A percentile compares a stretch with the other conserved stretches of the same genome.
Conservation (phyloP, 2,113 vertebrate genomes). For the Barnardius zonarius region DNA sequence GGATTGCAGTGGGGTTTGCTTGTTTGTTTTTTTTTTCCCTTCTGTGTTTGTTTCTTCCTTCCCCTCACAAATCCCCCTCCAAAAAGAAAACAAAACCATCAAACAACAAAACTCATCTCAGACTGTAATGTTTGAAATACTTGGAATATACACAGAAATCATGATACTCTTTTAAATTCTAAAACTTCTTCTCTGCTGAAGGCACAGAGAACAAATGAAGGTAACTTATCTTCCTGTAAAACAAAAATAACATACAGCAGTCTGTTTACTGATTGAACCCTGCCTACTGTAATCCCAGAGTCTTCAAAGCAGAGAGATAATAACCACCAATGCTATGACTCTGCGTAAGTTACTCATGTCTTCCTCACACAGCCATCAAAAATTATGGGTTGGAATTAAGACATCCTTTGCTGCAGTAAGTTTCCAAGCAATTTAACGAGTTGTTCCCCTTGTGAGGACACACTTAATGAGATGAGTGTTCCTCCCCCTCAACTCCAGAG, state of each 20-base stretch:
- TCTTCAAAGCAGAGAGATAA: background rate
- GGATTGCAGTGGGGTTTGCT: background rate
- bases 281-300: background rate
- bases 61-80: background rate
- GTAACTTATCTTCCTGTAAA: background rate
- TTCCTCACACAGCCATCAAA: background rate
- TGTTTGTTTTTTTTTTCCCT: background rate
- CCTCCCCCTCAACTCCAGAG: background rate
- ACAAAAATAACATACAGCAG: background rate
- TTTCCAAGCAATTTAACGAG: background rate
- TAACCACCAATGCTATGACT: background rate
- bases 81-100: background rate
- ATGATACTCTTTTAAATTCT: fast-evolving
- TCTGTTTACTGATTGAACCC: background rate
- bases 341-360: background rate
- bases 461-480: background rate
- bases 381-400: background rate
- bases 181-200: background rate
- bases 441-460: background rate
- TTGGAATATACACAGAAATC: background rate
- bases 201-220: background rate
- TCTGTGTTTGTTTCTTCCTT: background rate
- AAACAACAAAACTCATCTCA: background rate
- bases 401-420: background rate
- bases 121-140: background rate